A percentile compares a stretch with the other conserved stretches of the same genome.
These are phyloP conservation scores for Zaprionus camerounensis DNA, from an alignment of 1,140 invertebrate species.

Conservation along the genomic window DNA sequence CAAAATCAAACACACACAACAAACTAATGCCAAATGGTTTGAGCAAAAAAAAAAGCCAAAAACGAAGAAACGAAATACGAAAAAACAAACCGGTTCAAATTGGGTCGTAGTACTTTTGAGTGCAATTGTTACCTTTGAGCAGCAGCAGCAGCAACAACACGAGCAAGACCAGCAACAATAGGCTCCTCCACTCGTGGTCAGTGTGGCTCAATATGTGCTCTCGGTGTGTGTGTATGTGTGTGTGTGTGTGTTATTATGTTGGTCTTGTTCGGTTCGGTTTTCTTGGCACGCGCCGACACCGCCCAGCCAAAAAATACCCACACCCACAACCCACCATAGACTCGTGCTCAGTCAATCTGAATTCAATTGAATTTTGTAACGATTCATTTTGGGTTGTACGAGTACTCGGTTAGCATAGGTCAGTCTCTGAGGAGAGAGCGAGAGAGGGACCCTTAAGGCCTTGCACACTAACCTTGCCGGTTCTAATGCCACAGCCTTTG, in stretches of 20 bases:
- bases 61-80: conserved; percentile 36
- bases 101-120: conserved; percentile 82
- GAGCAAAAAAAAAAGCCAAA: conserved; percentile 40
- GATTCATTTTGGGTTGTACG: conserved; percentile 33
- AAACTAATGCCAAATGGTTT: conserved; percentile 35
- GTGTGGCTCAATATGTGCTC: conserved; percentile 61
- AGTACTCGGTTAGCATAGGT: conserved; percentile 69
- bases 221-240: background rate
- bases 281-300: conserved; percentile 73
- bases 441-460: conserved; percentile 32
- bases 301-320: conserved; percentile 27
- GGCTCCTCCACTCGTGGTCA: conserved; percentile 41
- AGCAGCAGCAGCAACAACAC: conserved; percentile 16
- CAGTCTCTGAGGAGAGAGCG: conserved; percentile 39
- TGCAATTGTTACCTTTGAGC: conserved; percentile 78
- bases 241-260: conserved; percentile 60
- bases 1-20: conserved; percentile 19
- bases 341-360: background rate
- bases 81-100: conserved; percentile 75
- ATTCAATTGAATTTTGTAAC: conserved; percentile 66
- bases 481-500: conserved; percentile 64
- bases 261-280: conserved; percentile 75
- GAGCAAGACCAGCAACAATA: conserved; percentile 34
- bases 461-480: conserved; percentile 61
- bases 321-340: conserved; percentile 15